Evolutionary conservation across 2,888 invertebrate genomes (phyloP), one percentile per base, ranked within the genome.

Genomic region (Troides aeacus): DNA sequence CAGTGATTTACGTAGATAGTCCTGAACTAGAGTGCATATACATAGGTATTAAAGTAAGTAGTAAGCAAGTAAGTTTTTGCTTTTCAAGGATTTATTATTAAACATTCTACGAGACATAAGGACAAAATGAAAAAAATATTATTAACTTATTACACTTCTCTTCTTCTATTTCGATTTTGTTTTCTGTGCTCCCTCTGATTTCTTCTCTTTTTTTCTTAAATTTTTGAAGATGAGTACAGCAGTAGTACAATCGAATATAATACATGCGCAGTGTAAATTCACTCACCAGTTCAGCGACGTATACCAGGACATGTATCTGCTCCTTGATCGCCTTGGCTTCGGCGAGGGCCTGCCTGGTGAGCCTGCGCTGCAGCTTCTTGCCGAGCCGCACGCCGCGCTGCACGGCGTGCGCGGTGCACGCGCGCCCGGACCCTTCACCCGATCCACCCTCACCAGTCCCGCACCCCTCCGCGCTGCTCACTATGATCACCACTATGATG

Each of bases 271-370:
- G 10, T 12, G 15, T 50, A 57, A 23, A 24, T n/a, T 36, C 30
- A 78, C 93, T 93, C 82, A 97, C 97, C 93, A 97, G 84, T 89
- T 97, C 96, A 23, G 95, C 95, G 15, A 96, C 95, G 82, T 97
- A 96, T 61, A 95, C 93, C 36, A 97, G 93, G 72, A 96, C 95
- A 77, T 97, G 95, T 59, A 97, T 95, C 83, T 97, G 97, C 73
- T 96, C 95, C 83, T 95, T 96, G 66, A 97, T 92, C 0, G 97
- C 96, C 81, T 95, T 95, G 18, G 97, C 97, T 82, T 97, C 97
- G 0, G 95, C 95, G 56, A 97, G 87, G 4, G 97, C 97, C 79
- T 96, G 94, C 74, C 95, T 93, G 4, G 97, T 97, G 69, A 97
- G 90, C 64, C 97, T 91, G 1, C 96, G 92, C 84, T 96, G 96